phyloP scores from a whole-genome alignment of 2,113 vertebrate genomes.

The Alectura lathami region DNA sequence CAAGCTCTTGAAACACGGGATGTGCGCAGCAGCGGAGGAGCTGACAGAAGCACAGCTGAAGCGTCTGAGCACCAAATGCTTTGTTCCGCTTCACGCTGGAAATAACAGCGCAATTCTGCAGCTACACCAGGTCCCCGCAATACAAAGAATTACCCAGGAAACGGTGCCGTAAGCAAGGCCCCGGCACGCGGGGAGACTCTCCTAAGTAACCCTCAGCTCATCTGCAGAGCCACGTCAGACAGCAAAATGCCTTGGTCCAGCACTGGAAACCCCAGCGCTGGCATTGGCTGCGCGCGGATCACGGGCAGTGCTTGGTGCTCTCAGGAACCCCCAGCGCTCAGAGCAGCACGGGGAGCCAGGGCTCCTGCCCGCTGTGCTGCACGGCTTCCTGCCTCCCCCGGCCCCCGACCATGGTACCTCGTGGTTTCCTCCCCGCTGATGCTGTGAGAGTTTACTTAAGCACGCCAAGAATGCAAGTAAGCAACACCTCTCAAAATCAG shows the following conservation, averaged over 20 bases:
- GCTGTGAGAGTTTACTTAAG: fast-evolving
- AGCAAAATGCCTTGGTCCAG: not conserved
- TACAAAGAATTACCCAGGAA: not conserved
- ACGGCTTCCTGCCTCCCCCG: not conserved
- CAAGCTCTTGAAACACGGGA: not conserved
- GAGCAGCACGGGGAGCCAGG: too few relatives aligned
- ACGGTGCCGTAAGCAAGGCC: not conserved
- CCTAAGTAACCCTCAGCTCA: not conserved
- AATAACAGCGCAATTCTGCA: not conserved
- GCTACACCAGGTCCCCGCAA: not conserved
- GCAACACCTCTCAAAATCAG: fast-evolving
- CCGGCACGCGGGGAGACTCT: fast-evolving
- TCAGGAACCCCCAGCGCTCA: too few relatives aligned
- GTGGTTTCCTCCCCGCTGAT: fast-evolving
- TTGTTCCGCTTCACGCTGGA: not conserved
- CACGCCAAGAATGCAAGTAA: fast-evolving
- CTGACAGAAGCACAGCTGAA: not conserved
- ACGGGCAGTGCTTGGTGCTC: fast-evolving
- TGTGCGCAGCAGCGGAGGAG: not conserved
- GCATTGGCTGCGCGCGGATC: fast-evolving
- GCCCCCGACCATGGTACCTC: fast-evolving
- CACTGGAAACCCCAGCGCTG: fast-evolving
- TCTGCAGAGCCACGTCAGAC: not conserved
- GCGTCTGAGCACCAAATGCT: fast-evolving
- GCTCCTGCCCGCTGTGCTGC: not conserved